phyloP scores from a whole-genome alignment of 2,797 vertebrate genomes.

The Phoeniculus purpureus region DNA sequence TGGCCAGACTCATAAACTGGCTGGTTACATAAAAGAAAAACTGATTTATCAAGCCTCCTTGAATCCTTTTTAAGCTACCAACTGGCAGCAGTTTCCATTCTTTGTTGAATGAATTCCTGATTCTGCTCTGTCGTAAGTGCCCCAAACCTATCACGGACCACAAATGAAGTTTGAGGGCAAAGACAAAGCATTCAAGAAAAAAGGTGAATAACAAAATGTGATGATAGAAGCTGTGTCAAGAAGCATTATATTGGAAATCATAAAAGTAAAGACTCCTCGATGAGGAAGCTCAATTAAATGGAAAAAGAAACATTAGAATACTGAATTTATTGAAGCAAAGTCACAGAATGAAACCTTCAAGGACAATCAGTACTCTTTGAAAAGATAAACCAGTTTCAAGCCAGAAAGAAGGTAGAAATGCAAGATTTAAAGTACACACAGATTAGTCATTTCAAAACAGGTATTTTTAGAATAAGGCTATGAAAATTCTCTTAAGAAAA shows the following conservation, averaged over 20 bases:
- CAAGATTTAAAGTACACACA: not conserved
- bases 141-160: not conserved
- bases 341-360: not conserved
- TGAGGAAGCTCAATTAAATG: not conserved
- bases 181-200: not conserved
- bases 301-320: conserved; percentile 11
- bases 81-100: not conserved
- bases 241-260: not conserved
- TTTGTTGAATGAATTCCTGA: not conserved
- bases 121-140: not conserved
- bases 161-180: not conserved
- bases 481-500: not conserved
- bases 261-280: not conserved
- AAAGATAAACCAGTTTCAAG: not conserved
- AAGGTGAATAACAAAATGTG: not conserved
- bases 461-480: not conserved
- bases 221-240: not conserved
- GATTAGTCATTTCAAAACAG: not conserved
- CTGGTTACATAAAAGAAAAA: not conserved
- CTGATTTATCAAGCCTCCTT: not conserved
- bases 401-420: not conserved
- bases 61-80: not conserved
- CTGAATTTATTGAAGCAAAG: not conserved
- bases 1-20: not conserved
- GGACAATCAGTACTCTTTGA: not conserved